Evolutionary conservation across 64 coral and sea anemone genomes (phyloP), one percentile per base, ranked within the genome.

Genomic region (Porites lutea): DNA sequence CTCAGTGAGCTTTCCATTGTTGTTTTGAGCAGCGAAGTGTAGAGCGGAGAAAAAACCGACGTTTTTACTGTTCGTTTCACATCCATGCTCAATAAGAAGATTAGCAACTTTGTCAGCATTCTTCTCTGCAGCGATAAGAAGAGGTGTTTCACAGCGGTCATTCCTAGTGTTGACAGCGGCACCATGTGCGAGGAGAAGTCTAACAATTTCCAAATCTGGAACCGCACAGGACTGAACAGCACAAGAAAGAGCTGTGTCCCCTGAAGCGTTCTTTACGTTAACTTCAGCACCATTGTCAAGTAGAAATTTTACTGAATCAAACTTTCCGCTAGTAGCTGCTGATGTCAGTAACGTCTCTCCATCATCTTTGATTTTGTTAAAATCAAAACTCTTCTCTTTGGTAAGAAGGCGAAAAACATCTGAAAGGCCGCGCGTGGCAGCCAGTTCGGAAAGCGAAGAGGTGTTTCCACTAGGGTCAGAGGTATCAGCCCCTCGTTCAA

Each of bases 81-180:
- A 80, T 16, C 19, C 78, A 60, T 23, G 55, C 46, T 80, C 78
- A 62, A 80, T 3, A 59, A 62, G 57, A 43, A 80, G 78, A 3
- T 20, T 44, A 5, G 12, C 57, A 13, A 80, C 22, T 15, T 60
- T 12, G 6, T 80, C 54, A 3, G 3, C 0, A 43, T 61, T 59
- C 3, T 11, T 23, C 9, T 44, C 14, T 4, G 22, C 57, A 61
- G 78, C 78, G 13, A 60, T 14, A 4, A 27, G 78, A 80, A 80
- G 23, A 61, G 78, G 78, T 43, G 78, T 80, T 23, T 61, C 78
- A 59, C 8, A 21, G 14, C 7, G 59, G 23, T 80, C 13, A 13
- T 80, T 80, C 55, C 55, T 80, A 23, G 78, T 43, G 13, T 80
- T 80, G 13, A 80, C 22, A 60, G 59, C 55, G 6, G 78, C 78